A percentile compares a stretch with the other conserved stretches of the same genome.
These are phyloP conservation scores for Caenorhabditis briggsae DNA, from an alignment of 1,140 invertebrate species.

Conservation along the genomic window DNA sequence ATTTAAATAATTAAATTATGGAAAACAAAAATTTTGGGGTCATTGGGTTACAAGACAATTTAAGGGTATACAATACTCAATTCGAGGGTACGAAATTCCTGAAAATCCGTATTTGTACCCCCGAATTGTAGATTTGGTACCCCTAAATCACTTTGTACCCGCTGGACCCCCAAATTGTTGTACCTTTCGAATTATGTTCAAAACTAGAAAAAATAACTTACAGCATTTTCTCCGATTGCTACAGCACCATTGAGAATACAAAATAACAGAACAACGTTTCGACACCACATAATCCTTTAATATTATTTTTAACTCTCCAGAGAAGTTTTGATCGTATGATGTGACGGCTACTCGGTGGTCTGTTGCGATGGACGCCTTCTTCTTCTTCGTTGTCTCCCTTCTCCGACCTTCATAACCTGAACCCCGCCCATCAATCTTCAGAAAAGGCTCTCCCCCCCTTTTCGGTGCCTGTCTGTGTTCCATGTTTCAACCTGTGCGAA, in stretches of 20 bases:
- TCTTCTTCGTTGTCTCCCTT: neutral
- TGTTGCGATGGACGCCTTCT: conserved; percentile 50
- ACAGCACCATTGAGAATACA: conserved; percentile 32
- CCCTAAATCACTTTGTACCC: no score
- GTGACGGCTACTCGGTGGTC: conserved; percentile 44
- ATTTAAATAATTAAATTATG: neutral
- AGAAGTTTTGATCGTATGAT: conserved; percentile 39
- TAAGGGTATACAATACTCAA: no score
- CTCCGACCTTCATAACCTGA: conserved; percentile 45
- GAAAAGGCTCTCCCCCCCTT: conserved; percentile 8
- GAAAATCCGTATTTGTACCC: no score
- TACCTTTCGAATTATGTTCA: no score
- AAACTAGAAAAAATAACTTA: conserved; percentile 66
- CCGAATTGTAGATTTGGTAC: no score
- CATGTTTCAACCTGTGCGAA: conserved; percentile 51
- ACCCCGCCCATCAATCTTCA: conserved; percentile 54
- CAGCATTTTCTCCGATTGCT: conserved; percentile 75
- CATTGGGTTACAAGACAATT: neutral
- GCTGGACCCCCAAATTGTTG: no score
- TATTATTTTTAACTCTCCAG: neutral
- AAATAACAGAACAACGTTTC: conserved; percentile 48
- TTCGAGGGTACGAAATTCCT: no score
- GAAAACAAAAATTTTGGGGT: neutral
- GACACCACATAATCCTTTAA: conserved; percentile 34
- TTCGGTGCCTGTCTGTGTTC: conserved; percentile 46